Percentiles rank a stretch among this genome's conserved stretches.
Evolutionary conservation across 2,113 vertebrate species (phyloP).

Genomic region (Ceratotherium simum): DNA sequence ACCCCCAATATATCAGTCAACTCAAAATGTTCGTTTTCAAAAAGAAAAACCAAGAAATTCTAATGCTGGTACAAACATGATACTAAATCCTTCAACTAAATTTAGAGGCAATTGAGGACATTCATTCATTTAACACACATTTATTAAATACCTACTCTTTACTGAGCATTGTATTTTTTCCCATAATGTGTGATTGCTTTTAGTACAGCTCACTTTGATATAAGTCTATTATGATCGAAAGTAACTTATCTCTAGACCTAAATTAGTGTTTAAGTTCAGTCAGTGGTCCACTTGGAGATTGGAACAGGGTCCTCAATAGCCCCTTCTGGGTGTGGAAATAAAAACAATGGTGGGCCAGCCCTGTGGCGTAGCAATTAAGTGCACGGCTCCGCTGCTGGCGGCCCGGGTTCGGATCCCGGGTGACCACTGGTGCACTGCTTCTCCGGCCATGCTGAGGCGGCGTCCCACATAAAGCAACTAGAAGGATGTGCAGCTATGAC

Average conservation of each 20-base stretch:
- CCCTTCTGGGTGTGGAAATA: neutral
- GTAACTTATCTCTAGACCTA: neutral
- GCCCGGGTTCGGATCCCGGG: too few relatives aligned
- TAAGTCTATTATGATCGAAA: neutral
- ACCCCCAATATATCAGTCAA: neutral
- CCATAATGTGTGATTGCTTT: neutral
- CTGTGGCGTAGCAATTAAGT: too few relatives aligned
- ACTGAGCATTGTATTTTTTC: neutral
- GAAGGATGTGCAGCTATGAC: too few relatives aligned
- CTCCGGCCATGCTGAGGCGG: too few relatives aligned
- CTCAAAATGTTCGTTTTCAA: slow-evolving; percentile 37
- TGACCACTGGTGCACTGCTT: too few relatives aligned
- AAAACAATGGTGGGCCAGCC: neutral
- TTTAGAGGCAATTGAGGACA: neutral
- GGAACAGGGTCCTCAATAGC: neutral
- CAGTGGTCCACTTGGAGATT: neutral
- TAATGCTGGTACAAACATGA: slow-evolving; percentile 1
- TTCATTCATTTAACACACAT: neutral
- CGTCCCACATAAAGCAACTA: too few relatives aligned
- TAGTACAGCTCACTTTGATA: neutral
- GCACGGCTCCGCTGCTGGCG: too few relatives aligned
- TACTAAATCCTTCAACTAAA: slow-evolving; percentile 13
- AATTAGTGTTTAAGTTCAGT: neutral
- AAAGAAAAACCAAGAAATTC: slow-evolving; percentile 28
- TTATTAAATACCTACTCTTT: neutral